Evolutionary conservation across 2,888 invertebrate species (phyloP).

Genomic region (Meliscaeva auricollis): DNA sequence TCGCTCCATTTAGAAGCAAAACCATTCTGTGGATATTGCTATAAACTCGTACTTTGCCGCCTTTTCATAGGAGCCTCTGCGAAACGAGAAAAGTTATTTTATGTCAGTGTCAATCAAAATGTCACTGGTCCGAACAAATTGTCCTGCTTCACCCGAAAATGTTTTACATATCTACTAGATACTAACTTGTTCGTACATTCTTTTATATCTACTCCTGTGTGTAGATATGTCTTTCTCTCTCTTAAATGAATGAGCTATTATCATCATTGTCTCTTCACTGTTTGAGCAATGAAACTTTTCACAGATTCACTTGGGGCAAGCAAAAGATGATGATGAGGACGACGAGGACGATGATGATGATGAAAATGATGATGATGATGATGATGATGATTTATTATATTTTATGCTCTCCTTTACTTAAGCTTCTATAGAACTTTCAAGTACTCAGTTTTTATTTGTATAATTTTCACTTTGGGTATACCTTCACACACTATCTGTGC

Average conservation of each 20-base stretch:
- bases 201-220: background rate
- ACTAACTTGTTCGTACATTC: constrained; percentile 4
- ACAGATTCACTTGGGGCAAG: constrained; percentile 1
- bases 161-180: no score
- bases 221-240: background rate
- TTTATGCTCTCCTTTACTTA: background rate
- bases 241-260: constrained; percentile 30
- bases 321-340: background rate
- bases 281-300: constrained; percentile 3
- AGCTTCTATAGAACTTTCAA: constrained; percentile 12
- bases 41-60: background rate
- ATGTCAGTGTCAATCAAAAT: constrained; percentile 45
- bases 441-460: background rate
- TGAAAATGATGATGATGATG: background rate
- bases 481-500: background rate
- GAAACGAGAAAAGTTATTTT: constrained; percentile 42
- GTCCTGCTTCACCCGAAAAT: constrained; percentile 37
- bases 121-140: constrained; percentile 41
- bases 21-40: background rate
- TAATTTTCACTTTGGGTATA: background rate
- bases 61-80: background rate
- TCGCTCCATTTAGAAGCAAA: background rate
- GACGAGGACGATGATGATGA: background rate
- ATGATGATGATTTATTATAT: constrained; percentile 41
- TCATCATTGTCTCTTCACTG: background rate